Evolutionary conservation across 2,113 vertebrate genomes (phyloP), one percentile per base, ranked within the genome.

Genomic region (Lophura nycthemera): DNA sequence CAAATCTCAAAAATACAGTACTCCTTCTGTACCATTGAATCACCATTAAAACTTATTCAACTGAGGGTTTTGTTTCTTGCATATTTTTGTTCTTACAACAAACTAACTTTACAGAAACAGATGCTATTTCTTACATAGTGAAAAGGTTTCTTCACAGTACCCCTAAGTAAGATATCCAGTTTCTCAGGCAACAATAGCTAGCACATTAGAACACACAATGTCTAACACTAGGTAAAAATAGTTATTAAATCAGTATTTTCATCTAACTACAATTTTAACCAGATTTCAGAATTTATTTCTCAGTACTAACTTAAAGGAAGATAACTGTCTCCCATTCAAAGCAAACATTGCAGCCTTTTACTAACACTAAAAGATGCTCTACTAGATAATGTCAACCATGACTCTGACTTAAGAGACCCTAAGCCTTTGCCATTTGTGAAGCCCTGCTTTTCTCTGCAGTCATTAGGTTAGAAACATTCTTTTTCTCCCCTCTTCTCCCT

Each of bases 371-470:
- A 16, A 90, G n/a, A 81, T 77, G n/a, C 56, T 77, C 69, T 75
- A n/a, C 32, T 67, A 22, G 79, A 75, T 60, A 94, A 84, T 63
- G 13, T 40, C 57, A 87, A 21, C 50, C 43, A 27, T 54, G 54
- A 79, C 57, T 88, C 73, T 88, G 52, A 81, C 40, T 80, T 1
- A 75, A 78, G 2, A 57, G 10, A 57, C 57, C 22, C 61, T 50
- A 63, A 88, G 27, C 42, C 42, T 92, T 76, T 40, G 40, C 20
- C 54, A 76, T 76, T 82, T 91, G 38, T 50, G 27, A 92, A 94
- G 75, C 67, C 36, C 14, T 21, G 47, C 25, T 52, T 29, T 52
- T 52, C 48, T 38, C 48, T 76, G 24, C 36, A 82, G 54, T 70
- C 79, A 79, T 61, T 57, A 59, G 69, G 7, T 10, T 65, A 0